Evolutionary conservation across 2,797 vertebrate genomes (phyloP).

Genomic region (Takifugu ocellatus): DNA sequence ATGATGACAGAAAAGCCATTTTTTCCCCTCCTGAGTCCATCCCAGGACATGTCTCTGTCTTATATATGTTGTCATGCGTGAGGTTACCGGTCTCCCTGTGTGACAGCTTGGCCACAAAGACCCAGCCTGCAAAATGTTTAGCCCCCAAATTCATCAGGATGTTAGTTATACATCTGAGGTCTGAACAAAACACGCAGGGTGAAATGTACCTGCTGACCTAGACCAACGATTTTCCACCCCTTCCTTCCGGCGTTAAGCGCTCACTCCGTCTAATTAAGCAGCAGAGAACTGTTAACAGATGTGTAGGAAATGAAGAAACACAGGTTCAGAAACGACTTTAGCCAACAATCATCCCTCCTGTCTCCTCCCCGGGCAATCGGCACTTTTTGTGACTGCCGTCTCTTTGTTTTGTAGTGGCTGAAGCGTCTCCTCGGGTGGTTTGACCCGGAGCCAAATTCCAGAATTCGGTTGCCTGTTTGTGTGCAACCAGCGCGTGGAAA

Average conservation of each 20-base stretch:
- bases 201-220: constrained; percentile 48
- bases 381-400: too few species aligned
- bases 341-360: constrained; percentile 2
- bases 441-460: background rate
- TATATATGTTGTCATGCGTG: too few species aligned
- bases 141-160: constrained; percentile 34
- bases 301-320: constrained; percentile 47
- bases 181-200: constrained; percentile 49
- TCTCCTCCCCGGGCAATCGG: constrained; percentile 18
- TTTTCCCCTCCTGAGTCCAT: too few species aligned
- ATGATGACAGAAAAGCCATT: too few species aligned
- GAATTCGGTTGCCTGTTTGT: background rate
- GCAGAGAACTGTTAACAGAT: background rate
- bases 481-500: background rate
- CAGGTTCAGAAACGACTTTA: constrained; percentile 41
- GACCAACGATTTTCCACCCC: constrained; percentile 16
- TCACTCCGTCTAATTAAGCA: constrained; percentile 30
- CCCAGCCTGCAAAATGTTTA: too few species aligned
- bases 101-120: too few species aligned
- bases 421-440: constrained; percentile 13
- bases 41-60: too few species aligned
- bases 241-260: constrained; percentile 9
- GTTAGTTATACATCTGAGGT: constrained; percentile 50
- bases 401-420: constrained; percentile 12
- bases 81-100: too few species aligned